phyloP scores from a whole-genome alignment of 2,888 invertebrate species.

The Epsilonema sp. region DNA sequence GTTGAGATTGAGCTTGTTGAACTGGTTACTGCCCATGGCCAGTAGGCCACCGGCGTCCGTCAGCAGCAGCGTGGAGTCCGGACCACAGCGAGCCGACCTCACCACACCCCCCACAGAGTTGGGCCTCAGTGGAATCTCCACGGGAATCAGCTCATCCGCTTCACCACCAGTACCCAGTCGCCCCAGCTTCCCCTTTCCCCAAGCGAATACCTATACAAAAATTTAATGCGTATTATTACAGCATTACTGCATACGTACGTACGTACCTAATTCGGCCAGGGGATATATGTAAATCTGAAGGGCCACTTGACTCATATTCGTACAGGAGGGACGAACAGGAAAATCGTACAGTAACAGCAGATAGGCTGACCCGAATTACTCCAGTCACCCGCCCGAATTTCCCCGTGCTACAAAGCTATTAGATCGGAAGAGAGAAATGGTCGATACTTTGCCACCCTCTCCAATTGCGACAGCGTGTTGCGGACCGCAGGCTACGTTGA shows the following conservation, averaged over 20 bases:
- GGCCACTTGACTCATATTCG: too few species aligned
- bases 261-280: too few species aligned
- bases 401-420: too few species aligned
- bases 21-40: slow-evolving; percentile 43
- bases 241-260: too few species aligned
- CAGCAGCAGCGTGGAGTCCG: slow-evolving; percentile 43
- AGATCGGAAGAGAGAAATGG: too few species aligned
- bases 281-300: too few species aligned
- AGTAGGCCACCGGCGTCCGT: slow-evolving; percentile 42
- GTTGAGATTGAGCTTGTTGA: slow-evolving; percentile 46
- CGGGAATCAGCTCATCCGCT: slow-evolving; percentile 34
- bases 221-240: too few species aligned
- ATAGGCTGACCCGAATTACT: too few species aligned
- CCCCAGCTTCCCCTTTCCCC: slow-evolving; percentile 22
- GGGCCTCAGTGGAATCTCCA: too few species aligned
- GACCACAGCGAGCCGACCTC: slow-evolving; percentile 41
- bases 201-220: not conserved
- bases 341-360: too few species aligned
- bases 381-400: too few species aligned
- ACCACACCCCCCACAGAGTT: slow-evolving; percentile 38
- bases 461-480: slow-evolving; percentile 45
- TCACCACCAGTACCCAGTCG: slow-evolving; percentile 42
- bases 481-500: slow-evolving; percentile 42
- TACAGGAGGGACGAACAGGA: too few species aligned
- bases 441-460: slow-evolving; percentile 42